phyloP scores from a whole-genome alignment of 30 jellyfish, hydroid and myxozoan species.

The Aurelia coerulea region DNA sequence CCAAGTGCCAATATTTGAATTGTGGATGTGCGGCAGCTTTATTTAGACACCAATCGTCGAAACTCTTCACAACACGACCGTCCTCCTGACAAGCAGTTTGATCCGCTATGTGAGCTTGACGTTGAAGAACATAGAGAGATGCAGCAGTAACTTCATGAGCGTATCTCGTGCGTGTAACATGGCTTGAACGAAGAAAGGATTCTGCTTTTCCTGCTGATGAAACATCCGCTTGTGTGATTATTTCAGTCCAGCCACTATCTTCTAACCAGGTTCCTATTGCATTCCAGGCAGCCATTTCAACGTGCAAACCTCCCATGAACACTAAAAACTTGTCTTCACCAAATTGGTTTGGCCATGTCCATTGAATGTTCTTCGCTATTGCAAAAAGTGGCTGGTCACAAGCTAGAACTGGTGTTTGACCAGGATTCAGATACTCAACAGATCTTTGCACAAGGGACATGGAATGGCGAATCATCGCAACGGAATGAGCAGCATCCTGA shows the following conservation, averaged over 20 bases:
- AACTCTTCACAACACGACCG: not conserved
- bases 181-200: constrained; percentile 45
- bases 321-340: constrained; percentile 51
- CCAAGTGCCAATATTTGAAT: constrained; percentile 34
- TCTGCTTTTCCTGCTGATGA: constrained; percentile 64
- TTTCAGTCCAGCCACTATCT: constrained; percentile 46
- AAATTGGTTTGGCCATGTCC: not conserved
- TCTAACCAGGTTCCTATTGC: constrained; percentile 41
- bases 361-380: not conserved
- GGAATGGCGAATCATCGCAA: not conserved
- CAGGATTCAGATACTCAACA: not conserved
- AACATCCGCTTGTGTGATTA: constrained; percentile 36
- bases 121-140: constrained; percentile 23
- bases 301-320: constrained; percentile 45
- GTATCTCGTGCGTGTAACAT: constrained; percentile 54
- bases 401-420: not conserved
- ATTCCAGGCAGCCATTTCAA: constrained; percentile 50
- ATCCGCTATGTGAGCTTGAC: constrained; percentile 37
- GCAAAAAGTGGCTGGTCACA: not conserved
- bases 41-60: constrained; percentile 31
- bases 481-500: not conserved
- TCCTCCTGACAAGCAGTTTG: constrained; percentile 6
- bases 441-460: not conserved
- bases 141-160: constrained; percentile 56
- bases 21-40: constrained; percentile 43